Base-by-base conservation (phyloP, 2,888 invertebrate species). In the Harpagoxenus sublaevis region DNA sequence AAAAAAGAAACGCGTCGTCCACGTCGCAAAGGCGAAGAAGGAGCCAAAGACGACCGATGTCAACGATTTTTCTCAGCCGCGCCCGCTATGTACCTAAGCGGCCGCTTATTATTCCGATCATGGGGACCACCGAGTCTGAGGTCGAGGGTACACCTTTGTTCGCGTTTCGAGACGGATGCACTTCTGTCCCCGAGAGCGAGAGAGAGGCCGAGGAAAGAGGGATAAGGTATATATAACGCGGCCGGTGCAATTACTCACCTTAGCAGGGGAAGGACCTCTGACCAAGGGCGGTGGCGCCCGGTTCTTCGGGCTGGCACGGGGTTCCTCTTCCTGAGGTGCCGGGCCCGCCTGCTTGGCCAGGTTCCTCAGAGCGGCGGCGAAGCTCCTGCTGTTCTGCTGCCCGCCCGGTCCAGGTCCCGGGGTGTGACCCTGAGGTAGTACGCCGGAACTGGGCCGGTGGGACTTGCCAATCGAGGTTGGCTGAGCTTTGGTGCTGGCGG, bases 301-400 rank as follows among this genome's bases (percentile, higher is more conserved):
- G 92, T 94, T 95, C 91, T 94, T 94, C 48, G 94, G 94, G 95
- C 95, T 95, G 93, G 95, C 94, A 83, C 95, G 95, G 88, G 94
- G 93, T 87, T 94, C 93, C 89, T 96, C 96, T 94, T 97, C 97
- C 92, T 96, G 97, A 94, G 96, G 96, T 92, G 97, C 97, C 90
- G 97, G 97, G 85, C 97, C 98, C 35, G 98, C 98, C 95, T 99
- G 98, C 95, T 99, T 98, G 88, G 99, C 99, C 90, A 99, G 96
- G 94, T 98, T 98, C 84, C 99, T 96, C 77, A 99, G 96, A 39
- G 99, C 99, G 68, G 98, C 98, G 77, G 99, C 98, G 96, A 99
- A 99, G 84, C 98, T 98, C 73, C 95, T 92, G 87, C 94, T 94
- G 84, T 93, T 94, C 85, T 93, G 95, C 88, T 92, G 94, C 73